These are phyloP conservation scores for Syngnathoides biaculeatus DNA, from an alignment of 2,113 vertebrate genomes.

Conservation along the genomic window DNA sequence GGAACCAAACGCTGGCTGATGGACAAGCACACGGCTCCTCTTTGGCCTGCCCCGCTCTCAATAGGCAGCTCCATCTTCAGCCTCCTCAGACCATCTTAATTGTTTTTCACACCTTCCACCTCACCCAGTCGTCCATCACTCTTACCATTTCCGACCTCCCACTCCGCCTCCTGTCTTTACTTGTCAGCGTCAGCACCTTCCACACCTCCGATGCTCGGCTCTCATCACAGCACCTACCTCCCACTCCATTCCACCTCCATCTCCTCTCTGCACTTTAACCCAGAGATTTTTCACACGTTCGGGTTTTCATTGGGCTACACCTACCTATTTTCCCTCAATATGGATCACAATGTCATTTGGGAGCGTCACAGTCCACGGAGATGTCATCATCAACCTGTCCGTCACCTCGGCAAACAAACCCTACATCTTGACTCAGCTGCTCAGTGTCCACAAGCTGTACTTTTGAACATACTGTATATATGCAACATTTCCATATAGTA, in stretches of 20 bases:
- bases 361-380: not conserved
- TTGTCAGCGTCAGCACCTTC: slow-evolving; percentile 6
- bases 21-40: not conserved
- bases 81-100: not conserved
- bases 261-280: not conserved
- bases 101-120: not conserved
- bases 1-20: too few relatives aligned
- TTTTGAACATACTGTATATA: not conserved
- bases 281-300: not conserved
- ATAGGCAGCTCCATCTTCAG: not conserved
- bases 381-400: slow-evolving; percentile 1
- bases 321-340: not conserved
- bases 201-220: not conserved
- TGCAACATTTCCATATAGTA: not conserved
- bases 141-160: slow-evolving; percentile 1
- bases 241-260: not conserved
- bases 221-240: not conserved
- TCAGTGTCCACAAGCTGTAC: too few relatives aligned
- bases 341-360: slow-evolving; percentile 4
- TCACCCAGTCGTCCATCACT: not conserved
- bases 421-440: not conserved
- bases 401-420: not conserved
- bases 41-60: not conserved
- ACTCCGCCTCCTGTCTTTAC: slow-evolving; percentile 1
- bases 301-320: not conserved